These are phyloP conservation scores for Ennomos quercinarius DNA, from an alignment of 2,888 invertebrate species.

Conservation along the genomic window DNA sequence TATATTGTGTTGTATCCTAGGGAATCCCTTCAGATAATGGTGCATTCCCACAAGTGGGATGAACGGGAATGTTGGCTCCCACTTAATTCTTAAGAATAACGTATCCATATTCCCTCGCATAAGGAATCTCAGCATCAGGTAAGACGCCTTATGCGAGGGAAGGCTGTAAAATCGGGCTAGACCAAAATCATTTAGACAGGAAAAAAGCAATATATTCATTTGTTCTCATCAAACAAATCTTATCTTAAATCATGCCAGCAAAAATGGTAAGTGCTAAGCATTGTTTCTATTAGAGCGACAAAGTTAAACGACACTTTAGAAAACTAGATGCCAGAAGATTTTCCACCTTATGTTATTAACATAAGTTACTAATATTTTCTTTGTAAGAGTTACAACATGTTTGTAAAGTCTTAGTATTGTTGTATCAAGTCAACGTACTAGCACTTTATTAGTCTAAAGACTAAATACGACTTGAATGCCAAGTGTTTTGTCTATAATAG, in stretches of 20 bases:
- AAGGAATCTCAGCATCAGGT: too few species aligned
- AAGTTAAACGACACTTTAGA: neutral
- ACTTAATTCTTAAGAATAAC: too few species aligned
- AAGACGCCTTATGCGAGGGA: too few species aligned
- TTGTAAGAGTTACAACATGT: neutral
- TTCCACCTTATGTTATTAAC: neutral
- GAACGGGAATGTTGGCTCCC: too few species aligned
- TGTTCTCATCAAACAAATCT: slow-evolving; percentile 17
- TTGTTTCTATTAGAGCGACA: slow-evolving; percentile 14
- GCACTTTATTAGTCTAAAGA: slow-evolving; percentile 19
- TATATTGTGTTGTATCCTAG: too few species aligned
- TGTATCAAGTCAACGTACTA: slow-evolving; percentile 24
- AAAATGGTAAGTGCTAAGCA: slow-evolving; percentile 19
- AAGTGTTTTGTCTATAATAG: slow-evolving; percentile 15
- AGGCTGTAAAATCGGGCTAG: too few species aligned
- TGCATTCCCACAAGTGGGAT: too few species aligned
- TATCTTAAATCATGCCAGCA: slow-evolving; percentile 26
- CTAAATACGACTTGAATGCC: slow-evolving; percentile 17
- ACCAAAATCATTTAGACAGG: too few species aligned
- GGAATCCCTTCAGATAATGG: too few species aligned
- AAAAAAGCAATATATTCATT: neutral
- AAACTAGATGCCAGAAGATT: neutral
- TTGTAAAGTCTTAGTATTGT: slow-evolving; percentile 24
- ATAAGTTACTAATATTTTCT: neutral
- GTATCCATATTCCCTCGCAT: too few species aligned